These are phyloP conservation scores for Eilema depressum DNA, from an alignment of 2,888 invertebrate genomes.

Conservation along the genomic window DNA sequence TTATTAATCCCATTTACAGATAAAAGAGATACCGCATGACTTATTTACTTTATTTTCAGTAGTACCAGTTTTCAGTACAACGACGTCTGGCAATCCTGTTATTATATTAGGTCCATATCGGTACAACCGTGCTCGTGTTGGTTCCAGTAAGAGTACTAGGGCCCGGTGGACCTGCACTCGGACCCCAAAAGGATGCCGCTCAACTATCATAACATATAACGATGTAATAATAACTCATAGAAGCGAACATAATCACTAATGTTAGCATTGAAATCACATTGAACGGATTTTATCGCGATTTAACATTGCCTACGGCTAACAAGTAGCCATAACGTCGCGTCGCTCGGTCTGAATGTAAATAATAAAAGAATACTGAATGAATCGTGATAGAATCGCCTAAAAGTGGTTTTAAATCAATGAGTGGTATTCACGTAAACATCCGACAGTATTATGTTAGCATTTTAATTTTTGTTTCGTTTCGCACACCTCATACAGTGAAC, in stretches of 20 bases:
- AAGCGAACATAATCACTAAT: conserved; percentile 20
- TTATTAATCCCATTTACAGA: neutral
- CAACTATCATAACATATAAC: conserved; percentile 31
- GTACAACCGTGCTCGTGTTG: conserved; percentile 30
- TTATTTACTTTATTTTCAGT: conserved; percentile 24
- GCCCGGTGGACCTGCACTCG: conserved; percentile 35
- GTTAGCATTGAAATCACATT: no score
- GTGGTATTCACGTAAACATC: no score
- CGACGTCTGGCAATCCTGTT: conserved; percentile 38
- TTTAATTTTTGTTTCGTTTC: no score
- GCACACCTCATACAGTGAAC: neutral
- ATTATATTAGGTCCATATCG: conserved; percentile 33
- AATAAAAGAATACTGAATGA: no score
- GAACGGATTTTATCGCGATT: no score
- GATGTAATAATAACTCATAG: conserved; percentile 20
- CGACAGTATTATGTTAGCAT: no score
- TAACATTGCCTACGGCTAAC: no score
- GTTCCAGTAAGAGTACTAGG: conserved; percentile 19
- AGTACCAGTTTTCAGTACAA: conserved; percentile 32
- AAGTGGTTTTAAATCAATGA: no score
- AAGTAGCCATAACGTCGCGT: no score
- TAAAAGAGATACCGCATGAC: neutral
- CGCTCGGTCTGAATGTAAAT: no score
- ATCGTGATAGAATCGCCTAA: no score
- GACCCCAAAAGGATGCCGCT: conserved; percentile 31